A percentile compares a stretch with the other conserved stretches of the same genome.
Conservation (phyloP, 2,888 invertebrate species). For the Embidobia sp. region DNA sequence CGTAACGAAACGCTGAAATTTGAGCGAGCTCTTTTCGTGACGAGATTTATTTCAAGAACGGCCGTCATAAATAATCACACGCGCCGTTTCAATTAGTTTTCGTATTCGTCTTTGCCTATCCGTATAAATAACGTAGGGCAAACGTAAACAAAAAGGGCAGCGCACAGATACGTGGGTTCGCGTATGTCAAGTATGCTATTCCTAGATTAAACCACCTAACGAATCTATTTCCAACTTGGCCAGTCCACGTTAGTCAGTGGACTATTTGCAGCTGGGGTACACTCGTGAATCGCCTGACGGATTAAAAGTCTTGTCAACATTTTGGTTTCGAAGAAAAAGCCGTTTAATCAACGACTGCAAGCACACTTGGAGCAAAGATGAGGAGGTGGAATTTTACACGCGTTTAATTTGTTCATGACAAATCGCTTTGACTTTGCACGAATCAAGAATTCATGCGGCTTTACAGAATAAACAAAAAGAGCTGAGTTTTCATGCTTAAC, state of each 20-base stretch:
- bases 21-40: slow-evolving; percentile 1
- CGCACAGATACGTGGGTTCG: slow-evolving; percentile 32
- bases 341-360: slow-evolving; percentile 17
- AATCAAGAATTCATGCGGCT: too few species aligned
- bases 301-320: slow-evolving; percentile 39
- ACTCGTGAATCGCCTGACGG: slow-evolving; percentile 25
- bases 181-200: slow-evolving; percentile 62
- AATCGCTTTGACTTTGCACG: too few species aligned
- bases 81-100: slow-evolving; percentile 47
- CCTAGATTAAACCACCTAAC: slow-evolving; percentile 62
- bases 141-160: slow-evolving; percentile 48
- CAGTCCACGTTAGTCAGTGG: slow-evolving; percentile 21
- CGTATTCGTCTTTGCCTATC: slow-evolving; percentile 15
- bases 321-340: slow-evolving; percentile 8
- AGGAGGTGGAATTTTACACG: too few species aligned
- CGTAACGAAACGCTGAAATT: slow-evolving; percentile 26
- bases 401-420: too few species aligned
- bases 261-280: slow-evolving; percentile 36
- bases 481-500: too few species aligned
- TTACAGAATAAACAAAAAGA: too few species aligned
- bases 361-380: too few species aligned
- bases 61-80: slow-evolving; percentile 39
- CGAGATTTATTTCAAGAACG: slow-evolving; percentile 8
- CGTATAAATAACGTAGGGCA: slow-evolving; percentile 54
- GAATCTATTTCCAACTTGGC: slow-evolving; percentile 53